A percentile compares a stretch with the other conserved stretches of the same genome.
Conservation (phyloP, 2,888 invertebrate species). For the Phanerotoma sp. region DNA sequence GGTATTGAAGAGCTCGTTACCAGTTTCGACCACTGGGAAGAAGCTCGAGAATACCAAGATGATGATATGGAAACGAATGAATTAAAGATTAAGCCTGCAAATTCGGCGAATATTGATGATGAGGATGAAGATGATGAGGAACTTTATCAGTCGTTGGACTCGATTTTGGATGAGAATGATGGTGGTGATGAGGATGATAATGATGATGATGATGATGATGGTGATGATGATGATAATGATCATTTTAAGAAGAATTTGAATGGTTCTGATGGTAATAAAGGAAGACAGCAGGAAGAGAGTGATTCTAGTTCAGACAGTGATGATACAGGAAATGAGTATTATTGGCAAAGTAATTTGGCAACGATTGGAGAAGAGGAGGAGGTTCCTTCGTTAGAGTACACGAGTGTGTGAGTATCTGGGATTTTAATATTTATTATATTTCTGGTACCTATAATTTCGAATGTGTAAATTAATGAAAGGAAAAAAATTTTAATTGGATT, state of each 20-base stretch:
- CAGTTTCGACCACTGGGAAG: slow-evolving; percentile 29
- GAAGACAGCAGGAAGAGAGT: slow-evolving; percentile 56
- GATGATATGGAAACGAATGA: slow-evolving; percentile 9
- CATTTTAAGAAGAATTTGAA: slow-evolving; percentile 22
- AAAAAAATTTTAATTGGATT: too few relatives aligned
- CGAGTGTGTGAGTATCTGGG: slow-evolving; percentile 43
- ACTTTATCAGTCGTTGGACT: slow-evolving; percentile 37
- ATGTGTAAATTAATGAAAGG: too few relatives aligned
- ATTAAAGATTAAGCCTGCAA: not conserved
- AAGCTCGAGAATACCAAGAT: slow-evolving; percentile 30
- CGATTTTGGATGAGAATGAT: slow-evolving; percentile 35
- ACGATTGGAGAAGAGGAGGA: slow-evolving; percentile 74
- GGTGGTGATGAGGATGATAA: too few relatives aligned
- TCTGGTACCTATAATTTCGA: too few relatives aligned
- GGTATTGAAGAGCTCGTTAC: slow-evolving; percentile 7
- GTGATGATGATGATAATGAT: too few relatives aligned
- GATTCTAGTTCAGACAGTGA: slow-evolving; percentile 57
- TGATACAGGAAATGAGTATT: slow-evolving; percentile 44
- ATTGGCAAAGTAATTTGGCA: slow-evolving; percentile 60
- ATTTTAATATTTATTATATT: too few relatives aligned
- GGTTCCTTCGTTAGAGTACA: slow-evolving; percentile 50
- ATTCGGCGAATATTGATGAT: not conserved
- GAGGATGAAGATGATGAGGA: slow-evolving; percentile 32
- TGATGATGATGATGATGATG: too few relatives aligned
- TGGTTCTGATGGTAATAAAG: not conserved